Evolutionary conservation across 2,888 invertebrate species (phyloP), one percentile per base, ranked within the genome.

Genomic region (Napeogenes sylphis): DNA sequence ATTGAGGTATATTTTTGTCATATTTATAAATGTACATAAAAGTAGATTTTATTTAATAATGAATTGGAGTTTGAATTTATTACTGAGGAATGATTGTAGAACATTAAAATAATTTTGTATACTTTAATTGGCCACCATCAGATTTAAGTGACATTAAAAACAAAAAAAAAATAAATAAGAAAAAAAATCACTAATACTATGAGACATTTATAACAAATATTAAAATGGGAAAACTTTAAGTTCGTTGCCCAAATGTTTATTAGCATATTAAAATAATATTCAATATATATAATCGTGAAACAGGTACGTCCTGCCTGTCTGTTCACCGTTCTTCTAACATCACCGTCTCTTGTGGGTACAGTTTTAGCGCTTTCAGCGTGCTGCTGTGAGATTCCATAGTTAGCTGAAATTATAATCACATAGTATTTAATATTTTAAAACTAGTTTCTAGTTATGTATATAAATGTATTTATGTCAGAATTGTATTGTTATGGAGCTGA

Each of bases 291-390:
- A 51, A 51, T 56, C 55, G 63, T 67, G 68, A 58, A 61, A 65
- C 67, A 32, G 56, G 33, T 58, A 47, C 46, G 55, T 53, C 54
- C 66, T 57, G 45, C 64, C 61, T 42, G 42, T 54, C 32, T 13
- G 66, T 85, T 95, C 95, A 97, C 94, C 97, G 95, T 90, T 97
- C 97, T 88, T 98, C 98, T 74, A 98, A 91, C 91, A 96, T 97
- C 73, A 98, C 93, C 71, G 98, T 98, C 92, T 98, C 98, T 92
- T 98, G 98, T 60, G 97, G 96, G 87, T 93, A 97, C 76, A 98
- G 93, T 84, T 97, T 97, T 73, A 98, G 91, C 73, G 95, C 94
- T 82, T 94, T 92, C 73, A 99, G 90, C 67, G 97, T 95, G 84
- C 94, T 93, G 77, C 90, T 92, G 55, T 91, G 90, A 85, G 97